These are phyloP conservation scores for Acleris cristana DNA, from an alignment of 2,888 invertebrate species.

Conservation along the genomic window DNA sequence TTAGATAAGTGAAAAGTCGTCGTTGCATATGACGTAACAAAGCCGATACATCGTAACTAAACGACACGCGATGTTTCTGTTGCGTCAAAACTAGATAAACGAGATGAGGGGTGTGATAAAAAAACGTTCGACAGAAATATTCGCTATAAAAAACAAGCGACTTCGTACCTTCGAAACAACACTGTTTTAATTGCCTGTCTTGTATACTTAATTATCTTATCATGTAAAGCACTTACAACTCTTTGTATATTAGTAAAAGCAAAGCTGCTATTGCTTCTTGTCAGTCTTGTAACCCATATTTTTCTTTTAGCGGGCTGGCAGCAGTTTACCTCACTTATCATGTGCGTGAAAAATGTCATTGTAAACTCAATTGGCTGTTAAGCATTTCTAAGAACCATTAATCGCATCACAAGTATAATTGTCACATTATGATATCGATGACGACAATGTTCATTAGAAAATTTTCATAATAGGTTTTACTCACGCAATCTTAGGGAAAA, in stretches of 20 bases:
- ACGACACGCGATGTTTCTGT: conserved; percentile 41
- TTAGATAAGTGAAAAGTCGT: conserved; percentile 35
- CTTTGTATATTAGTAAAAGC: neutral
- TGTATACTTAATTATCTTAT: conserved; percentile 18
- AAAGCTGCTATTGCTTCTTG: too few species aligned
- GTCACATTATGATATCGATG: conserved; percentile 36
- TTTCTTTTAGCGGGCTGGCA: too few species aligned
- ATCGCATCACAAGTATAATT: conserved; percentile 23
- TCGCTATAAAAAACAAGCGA: conserved; percentile 17
- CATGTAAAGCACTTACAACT: conserved; percentile 12
- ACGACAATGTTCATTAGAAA: conserved; percentile 30
- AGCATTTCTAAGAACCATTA: conserved; percentile 21
- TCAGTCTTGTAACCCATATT: too few species aligned
- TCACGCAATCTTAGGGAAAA: conserved; percentile 25
- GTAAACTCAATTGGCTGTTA: too few species aligned
- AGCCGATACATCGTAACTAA: conserved; percentile 39
- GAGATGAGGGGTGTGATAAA: conserved; percentile 38
- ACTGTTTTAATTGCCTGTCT: conserved; percentile 19
- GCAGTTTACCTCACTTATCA: too few species aligned
- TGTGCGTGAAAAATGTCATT: too few species aligned
- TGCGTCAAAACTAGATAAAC: conserved; percentile 38
- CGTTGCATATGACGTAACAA: conserved; percentile 39
- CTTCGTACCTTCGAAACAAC: conserved; percentile 11
- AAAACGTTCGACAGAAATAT: conserved; percentile 24
- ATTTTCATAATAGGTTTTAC: conserved; percentile 16